Conservation (phyloP, 2,797 vertebrate species). For the Malurus leucopterus region DNA sequence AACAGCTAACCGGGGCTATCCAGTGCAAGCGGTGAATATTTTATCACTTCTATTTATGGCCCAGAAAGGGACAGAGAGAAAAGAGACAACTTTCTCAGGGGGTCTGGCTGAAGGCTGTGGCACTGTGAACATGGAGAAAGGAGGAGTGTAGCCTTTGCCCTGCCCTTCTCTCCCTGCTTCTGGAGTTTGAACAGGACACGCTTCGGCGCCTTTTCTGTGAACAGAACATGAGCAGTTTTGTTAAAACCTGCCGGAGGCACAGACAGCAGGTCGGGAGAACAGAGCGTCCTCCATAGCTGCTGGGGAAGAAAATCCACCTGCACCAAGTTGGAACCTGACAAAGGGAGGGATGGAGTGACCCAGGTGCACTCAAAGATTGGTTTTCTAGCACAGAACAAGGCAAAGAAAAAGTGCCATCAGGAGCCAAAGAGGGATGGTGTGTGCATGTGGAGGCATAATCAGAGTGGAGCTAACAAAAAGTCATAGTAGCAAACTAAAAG, state of each 20-base stretch:
- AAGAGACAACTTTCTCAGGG: not conserved
- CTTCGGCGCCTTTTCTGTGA: not conserved
- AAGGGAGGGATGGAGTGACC: not conserved
- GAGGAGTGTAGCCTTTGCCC: not conserved
- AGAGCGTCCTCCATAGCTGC: not conserved
- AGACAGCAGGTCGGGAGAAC: not conserved
- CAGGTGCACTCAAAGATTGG: not conserved
- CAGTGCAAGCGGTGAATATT: not conserved
- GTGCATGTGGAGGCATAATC: not conserved
- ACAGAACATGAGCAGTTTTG: not conserved
- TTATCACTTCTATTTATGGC: not conserved
- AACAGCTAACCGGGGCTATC: not conserved
- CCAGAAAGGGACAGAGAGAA: not conserved
- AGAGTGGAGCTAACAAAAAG: not conserved
- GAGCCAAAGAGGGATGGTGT: not conserved
- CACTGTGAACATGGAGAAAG: rapidly evolving
- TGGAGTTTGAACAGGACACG: not conserved
- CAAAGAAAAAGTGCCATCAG: not conserved
- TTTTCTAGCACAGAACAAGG: not conserved
- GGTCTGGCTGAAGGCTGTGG: not conserved
- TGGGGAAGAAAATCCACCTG: slow-evolving; percentile 14
- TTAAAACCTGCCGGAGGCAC: not conserved
- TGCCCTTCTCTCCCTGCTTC: not conserved
- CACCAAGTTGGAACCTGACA: not conserved
- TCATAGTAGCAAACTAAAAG: not conserved